Percentiles rank a stretch among this genome's conserved stretches.
phyloP scores from a whole-genome alignment of 92 coral and sea anemone genomes.

The Phenganax subtilis region DNA sequence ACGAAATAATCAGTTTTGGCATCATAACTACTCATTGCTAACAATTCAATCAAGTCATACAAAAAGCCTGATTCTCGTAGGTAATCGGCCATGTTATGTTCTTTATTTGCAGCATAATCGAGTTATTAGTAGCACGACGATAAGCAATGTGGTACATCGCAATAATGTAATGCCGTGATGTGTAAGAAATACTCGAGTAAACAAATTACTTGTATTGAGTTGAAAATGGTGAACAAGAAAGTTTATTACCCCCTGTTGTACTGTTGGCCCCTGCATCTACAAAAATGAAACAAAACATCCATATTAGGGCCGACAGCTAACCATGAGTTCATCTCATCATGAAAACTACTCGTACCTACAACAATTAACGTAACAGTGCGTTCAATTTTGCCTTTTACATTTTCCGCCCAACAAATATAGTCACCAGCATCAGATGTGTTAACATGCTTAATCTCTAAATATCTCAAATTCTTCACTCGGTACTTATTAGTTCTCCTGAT shows the following conservation, averaged over 20 bases:
- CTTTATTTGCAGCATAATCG: too few relatives aligned
- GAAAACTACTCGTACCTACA: conserved; percentile 42
- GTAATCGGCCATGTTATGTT: too few relatives aligned
- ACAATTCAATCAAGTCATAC: too few relatives aligned
- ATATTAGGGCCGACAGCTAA: not conserved
- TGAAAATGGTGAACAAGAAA: too few relatives aligned
- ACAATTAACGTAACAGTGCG: conserved; percentile 49
- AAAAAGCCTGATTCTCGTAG: too few relatives aligned
- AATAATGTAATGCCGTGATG: too few relatives aligned
- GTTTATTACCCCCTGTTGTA: not conserved
- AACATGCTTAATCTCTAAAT: conserved; percentile 48
- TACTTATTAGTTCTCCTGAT: not conserved
- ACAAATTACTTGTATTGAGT: not conserved
- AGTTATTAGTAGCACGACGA: too few relatives aligned
- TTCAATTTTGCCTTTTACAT: conserved; percentile 48
- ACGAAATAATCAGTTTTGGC: too few relatives aligned
- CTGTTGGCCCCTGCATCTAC: not conserved
- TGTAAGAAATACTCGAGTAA: too few relatives aligned
- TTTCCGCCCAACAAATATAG: conserved; percentile 58
- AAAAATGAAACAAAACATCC: not conserved
- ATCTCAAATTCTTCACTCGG: conserved; percentile 13
- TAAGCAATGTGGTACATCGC: too few relatives aligned
- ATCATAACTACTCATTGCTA: too few relatives aligned
- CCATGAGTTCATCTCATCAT: not conserved
- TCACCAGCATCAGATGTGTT: conserved; percentile 51